Evolutionary conservation across 1,140 invertebrate species (phyloP).

Genomic region (Caenorhabditis tropicalis): DNA sequence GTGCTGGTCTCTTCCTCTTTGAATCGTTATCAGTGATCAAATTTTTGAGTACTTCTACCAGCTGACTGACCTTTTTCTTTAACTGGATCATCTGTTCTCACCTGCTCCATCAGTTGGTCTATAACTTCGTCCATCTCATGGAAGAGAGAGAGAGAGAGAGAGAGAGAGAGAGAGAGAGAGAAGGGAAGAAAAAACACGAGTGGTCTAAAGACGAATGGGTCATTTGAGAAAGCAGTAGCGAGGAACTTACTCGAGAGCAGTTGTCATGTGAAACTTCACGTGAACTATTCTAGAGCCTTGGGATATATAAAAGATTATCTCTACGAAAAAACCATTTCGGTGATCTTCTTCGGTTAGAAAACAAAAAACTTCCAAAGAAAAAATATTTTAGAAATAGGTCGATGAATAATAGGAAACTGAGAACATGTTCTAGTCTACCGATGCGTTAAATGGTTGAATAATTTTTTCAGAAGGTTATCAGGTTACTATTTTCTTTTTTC

Average conservation of each 20-base stretch:
- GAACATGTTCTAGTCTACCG: too few species aligned
- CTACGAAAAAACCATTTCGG: not conserved
- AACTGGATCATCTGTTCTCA: conserved; percentile 27
- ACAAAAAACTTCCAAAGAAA: not conserved
- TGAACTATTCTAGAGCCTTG: not conserved
- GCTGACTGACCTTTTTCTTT: not conserved
- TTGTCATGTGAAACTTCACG: conserved; percentile 40
- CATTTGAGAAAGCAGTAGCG: conserved; percentile 18
- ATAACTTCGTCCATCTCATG: not conserved
- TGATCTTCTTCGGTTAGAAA: not conserved
- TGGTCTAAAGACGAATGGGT: conserved; percentile 35
- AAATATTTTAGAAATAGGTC: not conserved
- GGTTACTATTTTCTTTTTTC: too few species aligned
- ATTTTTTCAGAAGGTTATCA: too few species aligned
- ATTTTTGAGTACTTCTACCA: not conserved
- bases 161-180: not conserved
- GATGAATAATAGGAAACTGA: too few species aligned
- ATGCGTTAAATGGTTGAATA: too few species aligned
- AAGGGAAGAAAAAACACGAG: conserved; percentile 6
- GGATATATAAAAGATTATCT: not conserved
- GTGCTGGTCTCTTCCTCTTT: not conserved
- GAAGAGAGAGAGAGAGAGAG: not conserved
- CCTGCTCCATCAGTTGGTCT: conserved; percentile 24
- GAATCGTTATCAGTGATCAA: not conserved
- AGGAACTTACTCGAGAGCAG: conserved; percentile 9